Evolutionary conservation across 2,797 vertebrate species (phyloP).

Genomic region (Trematomus bernacchii): DNA sequence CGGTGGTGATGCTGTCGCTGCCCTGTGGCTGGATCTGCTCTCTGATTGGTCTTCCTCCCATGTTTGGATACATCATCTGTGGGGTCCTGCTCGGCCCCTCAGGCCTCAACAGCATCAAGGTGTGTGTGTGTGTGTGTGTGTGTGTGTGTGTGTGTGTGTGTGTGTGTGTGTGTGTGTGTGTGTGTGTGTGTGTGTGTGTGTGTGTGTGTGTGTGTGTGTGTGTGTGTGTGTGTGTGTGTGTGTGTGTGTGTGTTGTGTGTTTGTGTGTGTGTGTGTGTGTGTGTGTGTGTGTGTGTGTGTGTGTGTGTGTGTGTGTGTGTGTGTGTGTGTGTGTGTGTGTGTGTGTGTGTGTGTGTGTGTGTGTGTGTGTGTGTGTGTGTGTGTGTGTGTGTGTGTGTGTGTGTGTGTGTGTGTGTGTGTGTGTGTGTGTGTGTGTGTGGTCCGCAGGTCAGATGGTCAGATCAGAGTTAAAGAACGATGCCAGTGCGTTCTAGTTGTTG

Average conservation of each 20-base stretch:
- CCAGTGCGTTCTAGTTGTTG: background rate
- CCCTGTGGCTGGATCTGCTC: conserved; percentile 97
- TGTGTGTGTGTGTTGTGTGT: too few species aligned
- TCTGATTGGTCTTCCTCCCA: conserved; percentile 91
- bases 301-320: too few species aligned
- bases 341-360: too few species aligned
- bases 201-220: too few species aligned
- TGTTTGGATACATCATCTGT: conserved; percentile 98
- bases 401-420: too few species aligned
- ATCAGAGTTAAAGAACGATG: background rate
- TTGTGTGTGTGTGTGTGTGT: too few species aligned
- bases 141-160: background rate
- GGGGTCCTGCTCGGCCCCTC: conserved; percentile 98
- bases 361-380: too few species aligned
- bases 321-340: too few species aligned
- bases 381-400: too few species aligned
- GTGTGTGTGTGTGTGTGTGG: too few species aligned
- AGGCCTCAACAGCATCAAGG: conserved; percentile 96
- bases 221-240: too few species aligned
- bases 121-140: conserved; percentile 61
- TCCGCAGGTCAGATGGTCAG: background rate
- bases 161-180: background rate
- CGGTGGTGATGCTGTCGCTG: conserved; percentile 94
- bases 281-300: too few species aligned
- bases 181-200: background rate